Conservation (phyloP, 1,140 invertebrate species). For the Ceratosolen fusciceps region DNA sequence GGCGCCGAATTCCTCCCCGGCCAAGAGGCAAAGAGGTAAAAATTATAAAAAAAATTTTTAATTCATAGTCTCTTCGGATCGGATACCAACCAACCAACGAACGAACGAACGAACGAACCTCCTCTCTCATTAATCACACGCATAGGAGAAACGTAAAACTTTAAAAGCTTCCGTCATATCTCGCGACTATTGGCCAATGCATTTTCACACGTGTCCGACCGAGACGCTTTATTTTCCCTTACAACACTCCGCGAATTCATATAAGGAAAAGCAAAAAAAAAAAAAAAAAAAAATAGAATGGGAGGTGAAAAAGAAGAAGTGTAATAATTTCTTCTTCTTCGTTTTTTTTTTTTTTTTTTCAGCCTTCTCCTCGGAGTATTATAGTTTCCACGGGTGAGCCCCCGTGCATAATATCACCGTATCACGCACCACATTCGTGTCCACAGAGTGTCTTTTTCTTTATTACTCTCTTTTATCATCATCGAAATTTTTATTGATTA, state of each 20-base stretch:
- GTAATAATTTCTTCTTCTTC: no score
- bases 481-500: slow-evolving; percentile 57
- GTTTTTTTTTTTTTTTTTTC: no score
- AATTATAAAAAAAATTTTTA: no score
- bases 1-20: no score
- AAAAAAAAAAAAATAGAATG: no score
- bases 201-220: not conserved
- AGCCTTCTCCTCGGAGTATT: not conserved
- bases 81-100: no score
- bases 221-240: not conserved
- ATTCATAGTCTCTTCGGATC: no score
- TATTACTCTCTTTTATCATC: slow-evolving; percentile 15
- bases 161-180: not conserved
- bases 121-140: no score
- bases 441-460: slow-evolving; percentile 25
- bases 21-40: no score
- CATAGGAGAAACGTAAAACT: not conserved
- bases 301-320: no score
- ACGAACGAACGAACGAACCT: no score
- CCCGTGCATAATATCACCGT: slow-evolving; percentile 15
- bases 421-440: slow-evolving; percentile 31
- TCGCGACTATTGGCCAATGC: slow-evolving; percentile 15
- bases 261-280: no score
- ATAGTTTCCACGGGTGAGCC: slow-evolving; percentile 8
- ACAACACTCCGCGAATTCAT: slow-evolving; percentile 20